Evolutionary conservation across 2,888 invertebrate species (phyloP).

Genomic region (Nematopogon swammerdamellus): DNA sequence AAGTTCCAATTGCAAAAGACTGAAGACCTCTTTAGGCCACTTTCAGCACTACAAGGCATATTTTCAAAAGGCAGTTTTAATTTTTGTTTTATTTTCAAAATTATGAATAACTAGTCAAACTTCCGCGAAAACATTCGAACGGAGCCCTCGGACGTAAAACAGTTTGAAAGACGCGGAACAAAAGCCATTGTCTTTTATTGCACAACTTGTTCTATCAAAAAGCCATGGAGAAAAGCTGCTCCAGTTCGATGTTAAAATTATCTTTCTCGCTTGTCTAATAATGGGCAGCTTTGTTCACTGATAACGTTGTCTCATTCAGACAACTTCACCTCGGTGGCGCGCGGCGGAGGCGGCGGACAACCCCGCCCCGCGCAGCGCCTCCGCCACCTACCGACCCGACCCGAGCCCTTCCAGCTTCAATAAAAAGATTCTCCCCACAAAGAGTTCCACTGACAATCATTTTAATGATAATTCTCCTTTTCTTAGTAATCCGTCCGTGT

Average conservation of each 20-base stretch:
- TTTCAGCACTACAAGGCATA: too few species aligned
- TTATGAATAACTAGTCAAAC: too few species aligned
- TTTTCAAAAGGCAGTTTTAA: too few species aligned
- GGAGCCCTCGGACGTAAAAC: too few species aligned
- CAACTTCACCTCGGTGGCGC: not conserved
- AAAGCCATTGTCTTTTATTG: not conserved
- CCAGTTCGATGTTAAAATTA: not conserved
- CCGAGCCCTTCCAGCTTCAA: not conserved
- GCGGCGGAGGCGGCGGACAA: not conserved
- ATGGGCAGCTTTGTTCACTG: not conserved
- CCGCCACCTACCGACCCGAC: not conserved
- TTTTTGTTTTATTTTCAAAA: too few species aligned
- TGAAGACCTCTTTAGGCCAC: too few species aligned
- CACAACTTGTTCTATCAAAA: not conserved
- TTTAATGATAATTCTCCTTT: not conserved
- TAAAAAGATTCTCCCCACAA: not conserved
- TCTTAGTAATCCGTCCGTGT: not conserved
- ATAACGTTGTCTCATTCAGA: not conserved
- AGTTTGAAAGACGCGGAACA: too few species aligned
- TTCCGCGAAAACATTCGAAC: too few species aligned
- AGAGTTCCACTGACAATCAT: not conserved
- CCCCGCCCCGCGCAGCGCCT: not conserved
- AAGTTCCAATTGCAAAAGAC: too few species aligned
- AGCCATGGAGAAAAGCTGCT: not conserved
- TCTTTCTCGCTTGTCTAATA: not conserved